Conservation (phyloP, 2,888 invertebrate species). For the Meliscaeva auricollis region DNA sequence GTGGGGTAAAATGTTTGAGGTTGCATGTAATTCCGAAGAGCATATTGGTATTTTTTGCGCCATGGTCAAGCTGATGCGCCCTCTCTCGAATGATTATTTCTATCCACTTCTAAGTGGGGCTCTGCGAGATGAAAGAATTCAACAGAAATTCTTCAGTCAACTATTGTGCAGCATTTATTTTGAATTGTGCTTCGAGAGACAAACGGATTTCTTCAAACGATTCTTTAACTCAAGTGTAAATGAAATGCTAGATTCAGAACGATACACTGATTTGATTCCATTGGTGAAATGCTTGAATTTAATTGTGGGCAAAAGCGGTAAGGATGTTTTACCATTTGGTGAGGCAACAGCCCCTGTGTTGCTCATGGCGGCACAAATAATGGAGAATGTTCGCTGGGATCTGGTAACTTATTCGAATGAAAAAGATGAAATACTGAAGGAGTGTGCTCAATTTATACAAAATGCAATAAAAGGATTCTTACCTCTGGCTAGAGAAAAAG, state of each 20-base stretch:
- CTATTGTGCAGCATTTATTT: constrained; percentile 78
- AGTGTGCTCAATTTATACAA: constrained; percentile 79
- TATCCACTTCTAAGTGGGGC: constrained; percentile 75
- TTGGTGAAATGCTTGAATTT: constrained; percentile 78
- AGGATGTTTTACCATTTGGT: constrained; percentile 77
- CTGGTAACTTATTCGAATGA: constrained; percentile 79
- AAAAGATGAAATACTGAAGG: constrained; percentile 79
- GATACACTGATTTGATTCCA: constrained; percentile 74
- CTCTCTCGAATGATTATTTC: constrained; percentile 78
- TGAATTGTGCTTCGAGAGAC: constrained; percentile 77
- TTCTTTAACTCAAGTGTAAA: constrained; percentile 79
- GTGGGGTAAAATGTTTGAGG: constrained; percentile 79
- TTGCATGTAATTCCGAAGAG: constrained; percentile 77
- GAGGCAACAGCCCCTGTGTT: constrained; percentile 80
- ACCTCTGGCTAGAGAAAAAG: constrained; percentile 79
- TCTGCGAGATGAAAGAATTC: constrained; percentile 72
- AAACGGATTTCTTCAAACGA: constrained; percentile 79
- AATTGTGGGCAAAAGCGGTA: constrained; percentile 77
- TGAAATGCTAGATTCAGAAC: constrained; percentile 77
- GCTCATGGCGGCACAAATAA: constrained; percentile 79
- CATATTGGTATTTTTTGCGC: constrained; percentile 77
- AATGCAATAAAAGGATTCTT: constrained; percentile 79
- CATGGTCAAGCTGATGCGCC: constrained; percentile 76
- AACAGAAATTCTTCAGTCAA: constrained; percentile 78
- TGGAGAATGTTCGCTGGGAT: constrained; percentile 81